Evolutionary conservation across 2,888 invertebrate genomes (phyloP).

Genomic region (Drosophila birchii): DNA sequence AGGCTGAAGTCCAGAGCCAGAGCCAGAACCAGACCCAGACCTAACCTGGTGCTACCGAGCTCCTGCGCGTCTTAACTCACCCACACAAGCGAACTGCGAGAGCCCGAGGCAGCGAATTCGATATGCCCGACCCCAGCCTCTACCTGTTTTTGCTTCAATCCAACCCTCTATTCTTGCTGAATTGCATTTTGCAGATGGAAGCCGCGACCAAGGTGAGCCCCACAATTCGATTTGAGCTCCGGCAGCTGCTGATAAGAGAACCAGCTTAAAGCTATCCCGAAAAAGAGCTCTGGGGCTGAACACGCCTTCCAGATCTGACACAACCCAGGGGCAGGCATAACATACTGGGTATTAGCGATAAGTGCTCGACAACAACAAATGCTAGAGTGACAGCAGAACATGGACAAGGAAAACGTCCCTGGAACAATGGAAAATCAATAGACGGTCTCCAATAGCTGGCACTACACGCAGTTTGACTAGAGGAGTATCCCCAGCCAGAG

Average conservation of each 20-base stretch:
- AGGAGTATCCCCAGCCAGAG: conserved; percentile 5
- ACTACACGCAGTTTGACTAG: conserved; percentile 36
- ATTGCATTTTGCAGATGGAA: conserved; percentile 72
- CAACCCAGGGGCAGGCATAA: background rate
- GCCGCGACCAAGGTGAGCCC: conserved; percentile 27
- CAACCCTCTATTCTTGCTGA: conserved; percentile 51
- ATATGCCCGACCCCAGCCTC: conserved; percentile 43
- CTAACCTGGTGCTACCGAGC: conserved; percentile 26
- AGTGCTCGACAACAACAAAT: conserved; percentile 39
- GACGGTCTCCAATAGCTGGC: conserved; percentile 17
- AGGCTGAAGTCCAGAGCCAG: conserved; percentile 18
- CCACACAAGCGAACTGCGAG: conserved; percentile 21
- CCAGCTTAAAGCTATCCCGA: conserved; percentile 4
- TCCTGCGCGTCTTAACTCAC: conserved; percentile 1
- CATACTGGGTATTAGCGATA: conserved; percentile 21
- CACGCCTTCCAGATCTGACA: conserved; percentile 6
- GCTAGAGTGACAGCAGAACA: conserved; percentile 27
- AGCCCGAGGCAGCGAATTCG: conserved; percentile 49
- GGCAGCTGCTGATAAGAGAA: conserved; percentile 38
- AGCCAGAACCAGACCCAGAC: conserved; percentile 10
- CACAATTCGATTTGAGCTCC: conserved; percentile 17
- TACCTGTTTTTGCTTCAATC: background rate
- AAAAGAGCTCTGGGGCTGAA: background rate
- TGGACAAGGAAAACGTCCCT: conserved; percentile 26
- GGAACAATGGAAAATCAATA: conserved; percentile 50